Base-by-base conservation (phyloP, 1,140 invertebrate genomes). In the Maniola jurtina region DNA sequence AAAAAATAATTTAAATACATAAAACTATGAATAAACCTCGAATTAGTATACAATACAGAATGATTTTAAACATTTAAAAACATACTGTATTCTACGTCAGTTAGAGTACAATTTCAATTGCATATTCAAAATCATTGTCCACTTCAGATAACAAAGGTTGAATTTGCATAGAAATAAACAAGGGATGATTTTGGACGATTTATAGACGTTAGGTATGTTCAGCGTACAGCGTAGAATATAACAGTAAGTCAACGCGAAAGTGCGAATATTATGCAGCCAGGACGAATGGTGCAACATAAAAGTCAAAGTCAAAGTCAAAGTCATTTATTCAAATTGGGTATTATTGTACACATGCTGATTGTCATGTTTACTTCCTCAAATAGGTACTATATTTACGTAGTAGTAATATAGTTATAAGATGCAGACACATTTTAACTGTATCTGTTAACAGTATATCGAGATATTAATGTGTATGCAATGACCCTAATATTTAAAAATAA, bases 111-210 rank as follows among this genome's bases (percentile, higher is more conserved):
- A 55, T 63, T 63, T 69, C n/a, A 54, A 59, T 62, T 66, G 55
- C 57, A 33, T 52, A 59, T 42, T 52, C 60, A 58, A 68, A 72
- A 72, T 72, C 68, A 72, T 75, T 75, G 73, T 72, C 71, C 73
- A 73, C 68, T 70, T 66, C 61, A 68, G 73, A 75, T 73, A 75
- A 72, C 66, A 72, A 75, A 75, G 71, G 73, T 75, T 70, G 65
- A 70, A 75, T 75, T 75, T 75, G 71, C 73, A 75, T 75, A 72
- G 73, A 75, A 75, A 75, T 75, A 75, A 75, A 75, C 73, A 75
- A 75, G 71, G 71, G 73, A 70, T 72, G 70, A 75, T 72, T 75
- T 76, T 68, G 64, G 60, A 68, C 65, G 63, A 76, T 76, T 73
- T 73, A 76, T 76, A 60, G 52, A 55, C 71, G 65, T 69, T 72